Evolutionary conservation across 2,888 invertebrate species (phyloP), one percentile per base, ranked within the genome.

Genomic region (Argyresthia goedartella): DNA sequence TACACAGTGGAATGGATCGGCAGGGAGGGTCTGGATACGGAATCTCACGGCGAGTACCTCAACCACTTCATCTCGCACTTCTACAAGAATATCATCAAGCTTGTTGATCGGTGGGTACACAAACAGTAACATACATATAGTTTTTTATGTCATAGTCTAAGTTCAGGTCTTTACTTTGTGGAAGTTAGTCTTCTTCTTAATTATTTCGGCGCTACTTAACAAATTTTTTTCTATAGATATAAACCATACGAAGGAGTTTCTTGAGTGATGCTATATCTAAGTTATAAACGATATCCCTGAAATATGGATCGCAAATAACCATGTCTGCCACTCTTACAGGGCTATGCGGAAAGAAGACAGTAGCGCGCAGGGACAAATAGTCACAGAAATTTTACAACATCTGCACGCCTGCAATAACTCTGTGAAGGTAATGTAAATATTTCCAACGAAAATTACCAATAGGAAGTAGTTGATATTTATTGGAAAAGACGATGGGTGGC

Each of bases 1-100:
- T 96, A 96, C 66, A 96, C 95, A 0, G 96, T 99, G 0, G 98
- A 98, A 71, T 99, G 99, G 99, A 95, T 96, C 46, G 98, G 98
- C 0, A 90, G 98, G 49, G 97, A 97, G 71, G 98, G 98, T 35
- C 84, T 99, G 35, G 97, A 97, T 65, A 90, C 91, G 1, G 97
- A 97, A 69, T 96, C 97, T 0, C 98, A 98, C 66, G 91, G 93
- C 53, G 97, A 98, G 69, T 99, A 98, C 69, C 86, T 98, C 11
- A 95, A 95, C 69, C 94, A 97, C 65, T 98, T 98, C 74, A 95
- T 97, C 58, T 92, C 95, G 0, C 97, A 97, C 71, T 98, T 97
- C 81, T 97, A 97, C 76, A 93, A 95, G 69, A 95, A 95, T 60
- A 96, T 98, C 57, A 90, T 95, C 1, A 95, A 96, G 66, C 88